Conservation (phyloP, 1,140 invertebrate genomes). For the Drosophila paulistorum region DNA sequence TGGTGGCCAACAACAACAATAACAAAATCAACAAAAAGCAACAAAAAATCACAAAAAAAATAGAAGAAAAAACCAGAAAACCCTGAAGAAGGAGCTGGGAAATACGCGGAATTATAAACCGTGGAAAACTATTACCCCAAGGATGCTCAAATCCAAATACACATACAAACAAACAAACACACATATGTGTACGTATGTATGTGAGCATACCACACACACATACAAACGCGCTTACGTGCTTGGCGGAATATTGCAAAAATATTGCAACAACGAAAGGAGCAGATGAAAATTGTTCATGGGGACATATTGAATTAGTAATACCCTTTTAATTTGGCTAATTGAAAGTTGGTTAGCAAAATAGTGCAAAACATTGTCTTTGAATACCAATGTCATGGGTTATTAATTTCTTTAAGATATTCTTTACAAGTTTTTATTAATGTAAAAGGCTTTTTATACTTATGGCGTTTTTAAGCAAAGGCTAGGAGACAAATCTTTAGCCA, state of each 20-base stretch:
- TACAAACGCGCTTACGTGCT: conserved; percentile 72
- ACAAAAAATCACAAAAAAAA: conserved; percentile 11
- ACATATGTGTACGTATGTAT: not conserved
- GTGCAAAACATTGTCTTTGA: not conserved
- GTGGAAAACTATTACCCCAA: conserved; percentile 80
- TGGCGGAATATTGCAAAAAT: conserved; percentile 70
- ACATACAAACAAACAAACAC: conserved; percentile 34
- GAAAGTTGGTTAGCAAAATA: not conserved
- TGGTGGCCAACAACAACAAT: conserved; percentile 29
- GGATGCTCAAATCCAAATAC: conserved; percentile 78
- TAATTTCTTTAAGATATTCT: too few relatives aligned
- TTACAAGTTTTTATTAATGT: too few relatives aligned
- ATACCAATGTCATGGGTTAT: too few relatives aligned
- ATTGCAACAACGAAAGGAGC: conserved; percentile 56
- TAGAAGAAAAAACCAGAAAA: not conserved
- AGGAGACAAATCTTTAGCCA: too few relatives aligned
- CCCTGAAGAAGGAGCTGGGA: conserved; percentile 32
- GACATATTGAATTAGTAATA: conserved; percentile 26
- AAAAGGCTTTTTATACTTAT: too few relatives aligned
- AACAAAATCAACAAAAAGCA: conserved; percentile 18
- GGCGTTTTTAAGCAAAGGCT: too few relatives aligned
- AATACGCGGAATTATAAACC: conserved; percentile 78
- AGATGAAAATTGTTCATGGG: not conserved
- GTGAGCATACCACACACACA: conserved; percentile 17
- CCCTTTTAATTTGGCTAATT: conserved; percentile 9